Percentiles rank a stretch among this genome's conserved stretches.
Evolutionary conservation across 2,888 invertebrate species (phyloP).

Genomic region (Cosmia trapezina): DNA sequence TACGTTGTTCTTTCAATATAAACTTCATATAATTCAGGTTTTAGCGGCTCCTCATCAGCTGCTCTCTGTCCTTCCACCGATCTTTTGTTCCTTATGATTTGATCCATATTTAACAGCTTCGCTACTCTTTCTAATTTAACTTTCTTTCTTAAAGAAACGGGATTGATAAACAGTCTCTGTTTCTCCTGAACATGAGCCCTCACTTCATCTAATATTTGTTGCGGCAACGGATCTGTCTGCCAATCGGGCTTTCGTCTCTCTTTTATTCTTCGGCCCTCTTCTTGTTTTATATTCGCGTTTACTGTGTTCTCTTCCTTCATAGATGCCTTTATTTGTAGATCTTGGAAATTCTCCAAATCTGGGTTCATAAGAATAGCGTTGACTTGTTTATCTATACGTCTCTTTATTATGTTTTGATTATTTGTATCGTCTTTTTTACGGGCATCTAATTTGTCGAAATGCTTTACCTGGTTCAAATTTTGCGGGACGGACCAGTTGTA

Average conservation of each 20-base stretch:
- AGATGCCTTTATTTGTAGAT: conserved; percentile 42
- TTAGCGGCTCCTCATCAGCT: not conserved
- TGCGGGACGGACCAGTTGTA: conserved; percentile 50
- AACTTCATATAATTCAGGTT: conserved; percentile 70
- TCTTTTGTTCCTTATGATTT: conserved; percentile 74
- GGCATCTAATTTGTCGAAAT: conserved; percentile 63
- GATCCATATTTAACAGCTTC: conserved; percentile 78
- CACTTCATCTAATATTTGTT: conserved; percentile 78
- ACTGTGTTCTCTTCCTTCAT: conserved; percentile 28
- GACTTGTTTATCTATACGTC: conserved; percentile 55
- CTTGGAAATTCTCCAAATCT: conserved; percentile 60
- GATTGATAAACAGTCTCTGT: conserved; percentile 71
- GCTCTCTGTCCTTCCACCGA: conserved; percentile 8
- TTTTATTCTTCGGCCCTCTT: conserved; percentile 24
- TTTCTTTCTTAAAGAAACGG: conserved; percentile 77
- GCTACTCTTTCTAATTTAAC: conserved; percentile 81
- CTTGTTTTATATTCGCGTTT: not conserved
- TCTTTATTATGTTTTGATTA: conserved; percentile 33
- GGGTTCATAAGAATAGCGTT: conserved; percentile 65
- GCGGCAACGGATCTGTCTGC: conserved; percentile 79
- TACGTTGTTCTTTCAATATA: conserved; percentile 80
- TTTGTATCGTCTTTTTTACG: conserved; percentile 64
- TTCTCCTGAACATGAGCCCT: conserved; percentile 77
- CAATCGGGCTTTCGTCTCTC: conserved; percentile 69
- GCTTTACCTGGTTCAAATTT: conserved; percentile 50